Percentiles rank a stretch among this genome's conserved stretches.
Evolutionary conservation across 2,797 vertebrate genomes (phyloP).

Genomic region (Siniperca scherzeri): DNA sequence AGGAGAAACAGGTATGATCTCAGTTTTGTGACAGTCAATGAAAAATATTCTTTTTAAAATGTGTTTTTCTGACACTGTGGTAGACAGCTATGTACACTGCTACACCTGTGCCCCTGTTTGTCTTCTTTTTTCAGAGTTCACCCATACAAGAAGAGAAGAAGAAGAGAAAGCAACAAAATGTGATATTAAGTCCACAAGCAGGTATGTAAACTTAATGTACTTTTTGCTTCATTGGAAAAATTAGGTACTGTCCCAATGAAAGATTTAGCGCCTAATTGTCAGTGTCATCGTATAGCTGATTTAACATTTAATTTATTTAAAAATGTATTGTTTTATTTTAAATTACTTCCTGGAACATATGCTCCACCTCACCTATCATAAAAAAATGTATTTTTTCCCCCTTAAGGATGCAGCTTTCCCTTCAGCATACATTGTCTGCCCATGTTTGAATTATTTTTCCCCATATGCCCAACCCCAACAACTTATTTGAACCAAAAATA

Average conservation of each 20-base stretch:
- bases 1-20: constrained; percentile 75
- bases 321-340: too few species aligned
- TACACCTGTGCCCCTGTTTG: not conserved
- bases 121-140: constrained; percentile 59
- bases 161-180: constrained; percentile 89
- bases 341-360: too few species aligned
- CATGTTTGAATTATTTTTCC: not conserved
- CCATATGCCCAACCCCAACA: not conserved
- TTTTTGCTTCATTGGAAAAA: not conserved
- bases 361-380: not conserved
- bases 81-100: too few species aligned
- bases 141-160: constrained; percentile 85
- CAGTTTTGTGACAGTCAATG: not conserved
- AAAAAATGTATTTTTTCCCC: not conserved
- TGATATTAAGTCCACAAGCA: constrained; percentile 91
- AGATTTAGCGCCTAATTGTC: not conserved
- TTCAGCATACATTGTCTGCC: not conserved
- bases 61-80: not conserved
- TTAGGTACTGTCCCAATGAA: not conserved
- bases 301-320: not conserved
- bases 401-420: not conserved
- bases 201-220: constrained; percentile 78
- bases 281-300: not conserved
- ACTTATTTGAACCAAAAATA: not conserved
- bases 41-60: not conserved